Percentiles rank a stretch among this genome's conserved stretches.
Conservation (phyloP, 2,888 invertebrate species). For the Pyrochroa serraticornis region DNA sequence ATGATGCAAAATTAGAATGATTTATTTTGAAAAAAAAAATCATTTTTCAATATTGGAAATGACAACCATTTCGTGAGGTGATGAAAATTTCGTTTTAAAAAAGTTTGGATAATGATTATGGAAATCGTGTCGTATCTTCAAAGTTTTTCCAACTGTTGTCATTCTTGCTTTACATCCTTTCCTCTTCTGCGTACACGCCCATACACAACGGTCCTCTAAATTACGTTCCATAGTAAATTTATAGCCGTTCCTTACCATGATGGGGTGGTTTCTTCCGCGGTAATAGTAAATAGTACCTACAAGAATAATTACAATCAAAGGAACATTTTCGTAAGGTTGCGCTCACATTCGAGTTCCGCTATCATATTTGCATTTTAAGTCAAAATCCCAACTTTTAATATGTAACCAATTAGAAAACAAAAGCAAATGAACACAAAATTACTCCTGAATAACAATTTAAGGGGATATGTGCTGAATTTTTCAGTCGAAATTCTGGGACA, state of each 20-base stretch:
- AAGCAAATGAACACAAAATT: no score
- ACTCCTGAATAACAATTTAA: no score
- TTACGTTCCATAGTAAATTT: constrained; percentile 28
- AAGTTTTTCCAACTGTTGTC: constrained; percentile 26
- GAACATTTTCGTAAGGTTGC: no score
- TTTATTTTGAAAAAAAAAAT: not conserved
- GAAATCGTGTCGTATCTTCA: constrained; percentile 26
- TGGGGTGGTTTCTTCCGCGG: constrained; percentile 34
- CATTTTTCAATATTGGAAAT: no score
- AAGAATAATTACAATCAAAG: constrained; percentile 10
- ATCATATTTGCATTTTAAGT: no score
- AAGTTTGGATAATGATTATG: constrained; percentile 23
- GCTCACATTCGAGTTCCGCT: no score
- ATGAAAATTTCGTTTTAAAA: not conserved
- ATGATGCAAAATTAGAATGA: no score
- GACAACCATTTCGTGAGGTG: no score
- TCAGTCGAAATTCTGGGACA: no score
- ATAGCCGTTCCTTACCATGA: constrained; percentile 31
- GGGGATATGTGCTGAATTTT: no score
- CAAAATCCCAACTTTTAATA: no score
- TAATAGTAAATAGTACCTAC: constrained; percentile 33
- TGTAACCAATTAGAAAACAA: no score
- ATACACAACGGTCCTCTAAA: constrained; percentile 23
- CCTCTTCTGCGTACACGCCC: constrained; percentile 35
- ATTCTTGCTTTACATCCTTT: constrained; percentile 36